Evolutionary conservation across 2,113 vertebrate species (phyloP).

Genomic region (Actinemys pallida): DNA sequence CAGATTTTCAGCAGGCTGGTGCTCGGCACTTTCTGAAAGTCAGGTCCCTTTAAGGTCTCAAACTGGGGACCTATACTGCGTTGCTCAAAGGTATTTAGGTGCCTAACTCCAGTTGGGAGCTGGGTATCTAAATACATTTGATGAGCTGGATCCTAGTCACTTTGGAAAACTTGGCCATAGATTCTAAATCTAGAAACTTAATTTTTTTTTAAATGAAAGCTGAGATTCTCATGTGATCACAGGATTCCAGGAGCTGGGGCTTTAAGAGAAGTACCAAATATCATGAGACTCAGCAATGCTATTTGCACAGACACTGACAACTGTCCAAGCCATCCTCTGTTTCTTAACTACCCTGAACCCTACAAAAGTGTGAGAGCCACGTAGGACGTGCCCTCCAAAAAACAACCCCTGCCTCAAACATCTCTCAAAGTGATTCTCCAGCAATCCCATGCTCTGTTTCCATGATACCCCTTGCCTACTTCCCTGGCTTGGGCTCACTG

Average conservation of each 20-base stretch:
- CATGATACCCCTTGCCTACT: too few species aligned
- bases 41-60: neutral
- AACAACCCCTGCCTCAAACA: neutral
- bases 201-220: neutral
- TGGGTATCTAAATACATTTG: neutral
- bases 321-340: neutral
- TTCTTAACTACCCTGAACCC: neutral
- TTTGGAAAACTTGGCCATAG: too few species aligned
- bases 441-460: too few species aligned
- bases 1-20: too few species aligned
- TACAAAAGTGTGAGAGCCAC: neutral
- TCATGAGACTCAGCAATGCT: neutral
- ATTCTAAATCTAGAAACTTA: too few species aligned
- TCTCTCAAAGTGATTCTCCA: too few species aligned
- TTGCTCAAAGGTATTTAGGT: neutral
- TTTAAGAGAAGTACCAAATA: neutral
- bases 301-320: neutral
- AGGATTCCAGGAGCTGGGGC: neutral
- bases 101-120: too few species aligned
- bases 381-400: neutral
- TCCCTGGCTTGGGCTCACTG: neutral
- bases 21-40: neutral
- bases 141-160: neutral
- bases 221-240: neutral
- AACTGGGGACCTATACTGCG: neutral